These are phyloP conservation scores for Patella depressa DNA, from an alignment of 2,888 invertebrate genomes.

Conservation along the genomic window DNA sequence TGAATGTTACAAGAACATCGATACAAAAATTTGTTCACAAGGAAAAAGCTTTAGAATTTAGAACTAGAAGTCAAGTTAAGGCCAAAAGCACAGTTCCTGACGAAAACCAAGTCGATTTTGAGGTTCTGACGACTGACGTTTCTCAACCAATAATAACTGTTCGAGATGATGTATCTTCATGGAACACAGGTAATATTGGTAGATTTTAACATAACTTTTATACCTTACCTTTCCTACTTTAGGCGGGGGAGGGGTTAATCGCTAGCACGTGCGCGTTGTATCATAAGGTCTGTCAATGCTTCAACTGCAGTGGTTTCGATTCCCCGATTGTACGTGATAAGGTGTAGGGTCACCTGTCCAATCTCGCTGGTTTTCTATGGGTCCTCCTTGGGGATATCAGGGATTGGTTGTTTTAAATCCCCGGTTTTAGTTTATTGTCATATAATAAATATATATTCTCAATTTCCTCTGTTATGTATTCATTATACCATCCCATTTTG, in stretches of 20 bases:
- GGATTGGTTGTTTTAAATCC: no score
- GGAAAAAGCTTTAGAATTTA: not conserved
- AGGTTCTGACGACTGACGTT: constrained; percentile 22
- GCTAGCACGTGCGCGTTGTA: not conserved
- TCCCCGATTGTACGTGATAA: no score
- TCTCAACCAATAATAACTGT: constrained; percentile 30
- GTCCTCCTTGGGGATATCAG: no score
- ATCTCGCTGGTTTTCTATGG: no score
- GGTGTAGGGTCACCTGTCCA: no score
- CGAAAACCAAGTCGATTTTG: constrained; percentile 19
- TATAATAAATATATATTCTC: no score
- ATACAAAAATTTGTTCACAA: not conserved
- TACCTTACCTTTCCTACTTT: not conserved
- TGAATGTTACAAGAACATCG: not conserved
- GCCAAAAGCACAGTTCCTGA: not conserved
- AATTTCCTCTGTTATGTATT: no score
- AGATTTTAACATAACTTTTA: not conserved
- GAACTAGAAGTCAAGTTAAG: not conserved
- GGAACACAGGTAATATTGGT: constrained; percentile 24
- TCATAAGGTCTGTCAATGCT: no score
- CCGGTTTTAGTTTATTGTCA: no score
- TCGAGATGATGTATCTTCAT: constrained; percentile 26
- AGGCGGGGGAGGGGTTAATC: constrained; percentile 1
- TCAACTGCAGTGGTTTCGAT: no score
- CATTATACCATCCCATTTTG: no score